phyloP scores from a whole-genome alignment of 2,888 invertebrate genomes.

The Actias luna region DNA sequence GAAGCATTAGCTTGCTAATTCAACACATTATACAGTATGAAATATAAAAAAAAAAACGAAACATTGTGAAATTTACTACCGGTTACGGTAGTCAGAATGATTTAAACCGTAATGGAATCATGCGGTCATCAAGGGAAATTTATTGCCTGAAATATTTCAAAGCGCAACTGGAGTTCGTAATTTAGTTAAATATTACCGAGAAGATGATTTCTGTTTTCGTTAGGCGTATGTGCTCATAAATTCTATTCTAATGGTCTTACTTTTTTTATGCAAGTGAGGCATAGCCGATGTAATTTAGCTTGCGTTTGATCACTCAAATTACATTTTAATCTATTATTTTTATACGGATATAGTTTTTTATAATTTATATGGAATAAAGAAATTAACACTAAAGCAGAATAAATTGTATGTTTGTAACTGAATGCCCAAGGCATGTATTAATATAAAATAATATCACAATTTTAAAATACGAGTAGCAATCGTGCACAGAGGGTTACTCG shows the following conservation, averaged over 20 bases:
- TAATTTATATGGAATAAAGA: no score
- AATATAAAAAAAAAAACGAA: background rate
- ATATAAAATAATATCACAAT: no score
- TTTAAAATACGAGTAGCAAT: no score
- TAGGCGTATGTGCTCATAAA: slow-evolving; percentile 1
- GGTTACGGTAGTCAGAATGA: slow-evolving; percentile 7
- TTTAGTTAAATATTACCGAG: background rate
- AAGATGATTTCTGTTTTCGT: slow-evolving; percentile 1
- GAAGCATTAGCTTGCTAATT: background rate
- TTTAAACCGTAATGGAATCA: slow-evolving; percentile 7
- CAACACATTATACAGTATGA: background rate
- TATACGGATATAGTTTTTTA: background rate
- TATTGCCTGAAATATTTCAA: slow-evolving; percentile 6
- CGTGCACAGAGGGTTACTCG: no score
- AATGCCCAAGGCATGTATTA: no score
- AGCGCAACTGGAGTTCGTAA: background rate
- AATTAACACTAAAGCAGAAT: no score
- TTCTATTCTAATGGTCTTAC: slow-evolving; percentile 6
- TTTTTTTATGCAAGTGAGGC: background rate
- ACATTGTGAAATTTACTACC: background rate
- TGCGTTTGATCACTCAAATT: background rate
- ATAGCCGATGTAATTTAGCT: background rate
- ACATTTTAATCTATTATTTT: background rate
- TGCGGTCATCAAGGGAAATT: slow-evolving; percentile 4
- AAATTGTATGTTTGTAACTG: no score